Evolutionary conservation across 2,888 invertebrate genomes (phyloP), one percentile per base, ranked within the genome.

Genomic region (Drosophila nigricruria): DNA sequence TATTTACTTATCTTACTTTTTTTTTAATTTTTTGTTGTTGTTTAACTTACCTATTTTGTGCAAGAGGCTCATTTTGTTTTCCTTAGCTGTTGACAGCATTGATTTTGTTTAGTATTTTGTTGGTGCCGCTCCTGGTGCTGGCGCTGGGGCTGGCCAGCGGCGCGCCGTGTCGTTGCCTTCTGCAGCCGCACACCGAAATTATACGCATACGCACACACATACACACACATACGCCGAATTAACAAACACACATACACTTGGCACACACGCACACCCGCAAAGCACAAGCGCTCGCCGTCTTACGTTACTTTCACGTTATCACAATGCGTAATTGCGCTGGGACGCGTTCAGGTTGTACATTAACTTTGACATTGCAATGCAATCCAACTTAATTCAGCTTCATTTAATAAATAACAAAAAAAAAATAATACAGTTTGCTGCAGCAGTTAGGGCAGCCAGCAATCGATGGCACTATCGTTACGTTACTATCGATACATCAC

Each of bases 31-130:
- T 34, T 5, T 27, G 25, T 38, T 18, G 34, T 58, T 49, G 1
- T 8, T 45, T 10, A 10, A 77, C 89, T 89, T 60, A 85, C 84
- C 84, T 71, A 89, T 87, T 83, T 85, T 85, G 30, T 85, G 89
- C 87, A 85, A 70, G 69, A 89, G 68, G 64, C 76, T 89, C 87
- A 85, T 85, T 77, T 77, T 83, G 57, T 47, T 43, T 60, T 79
- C 79, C 47, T 76, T 78, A 36, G 73, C 65, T 68, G 81, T 63
- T 47, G 77, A 70, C 72, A 77, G 64, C 77, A 77, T 79, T 74
- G 57, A 70, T 40, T 64, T 70, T 62, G 58, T 68, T 60, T 79
- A 69, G 38, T 56, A 50, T 62, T 65, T 34, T 61, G 57, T n/a
- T 70, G 62, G 3, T 70, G 73, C 8, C n/a, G 63, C 20, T 73